Conservation (phyloP, 2,797 vertebrate species). For the Antennarius maculatus region DNA sequence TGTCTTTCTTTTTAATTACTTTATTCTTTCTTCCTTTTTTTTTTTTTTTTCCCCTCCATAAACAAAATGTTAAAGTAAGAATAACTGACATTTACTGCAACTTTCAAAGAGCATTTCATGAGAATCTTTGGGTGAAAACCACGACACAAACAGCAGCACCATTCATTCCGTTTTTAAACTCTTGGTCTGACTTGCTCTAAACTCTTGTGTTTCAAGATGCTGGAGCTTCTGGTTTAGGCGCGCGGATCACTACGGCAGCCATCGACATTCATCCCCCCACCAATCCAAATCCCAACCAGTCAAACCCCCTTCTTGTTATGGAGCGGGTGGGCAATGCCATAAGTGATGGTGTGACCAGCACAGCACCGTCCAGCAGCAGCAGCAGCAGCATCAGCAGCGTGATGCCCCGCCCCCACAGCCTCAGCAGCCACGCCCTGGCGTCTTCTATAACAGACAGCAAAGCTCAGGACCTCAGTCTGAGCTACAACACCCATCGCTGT, state of each 20-base stretch:
- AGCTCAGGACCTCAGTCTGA: slow-evolving; percentile 76
- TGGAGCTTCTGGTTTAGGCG: slow-evolving; percentile 79
- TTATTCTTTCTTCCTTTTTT: too few species aligned
- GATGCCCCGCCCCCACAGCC: slow-evolving; percentile 83
- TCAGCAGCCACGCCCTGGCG: slow-evolving; percentile 88
- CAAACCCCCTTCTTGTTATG: slow-evolving; percentile 62
- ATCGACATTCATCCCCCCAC: slow-evolving; percentile 92
- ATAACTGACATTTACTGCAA: too few species aligned
- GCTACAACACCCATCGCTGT: slow-evolving; percentile 67
- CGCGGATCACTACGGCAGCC: slow-evolving; percentile 89
- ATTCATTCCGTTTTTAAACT: neutral
- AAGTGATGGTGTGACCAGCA: slow-evolving; percentile 83
- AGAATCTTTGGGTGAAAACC: too few species aligned
- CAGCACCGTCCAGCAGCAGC: slow-evolving; percentile 79
- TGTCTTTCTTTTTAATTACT: too few species aligned
- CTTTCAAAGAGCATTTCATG: too few species aligned
- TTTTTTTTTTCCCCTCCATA: too few species aligned
- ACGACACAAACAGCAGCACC: neutral
- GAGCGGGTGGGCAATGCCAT: slow-evolving; percentile 78
- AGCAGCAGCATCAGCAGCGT: slow-evolving; percentile 75
- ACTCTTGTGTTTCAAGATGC: slow-evolving; percentile 62
- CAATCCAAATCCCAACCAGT: slow-evolving; percentile 70
- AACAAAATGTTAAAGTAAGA: too few species aligned
- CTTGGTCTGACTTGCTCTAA: slow-evolving; percentile 9
- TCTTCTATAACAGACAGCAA: slow-evolving; percentile 85